These are phyloP conservation scores for Notospermus geniculatus DNA, from an alignment of 1,140 invertebrate species.

Conservation along the genomic window DNA sequence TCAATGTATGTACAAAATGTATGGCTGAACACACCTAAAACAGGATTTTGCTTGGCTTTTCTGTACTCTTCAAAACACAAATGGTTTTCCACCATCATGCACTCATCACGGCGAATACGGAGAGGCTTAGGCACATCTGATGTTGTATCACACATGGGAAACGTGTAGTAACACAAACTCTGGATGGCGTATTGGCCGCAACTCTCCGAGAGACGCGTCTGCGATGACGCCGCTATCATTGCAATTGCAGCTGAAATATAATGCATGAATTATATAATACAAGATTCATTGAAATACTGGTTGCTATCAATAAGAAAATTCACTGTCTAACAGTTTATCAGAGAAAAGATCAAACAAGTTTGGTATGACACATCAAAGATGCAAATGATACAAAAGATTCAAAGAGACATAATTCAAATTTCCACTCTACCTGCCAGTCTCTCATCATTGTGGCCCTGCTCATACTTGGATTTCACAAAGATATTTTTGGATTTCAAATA, in stretches of 20 bases:
- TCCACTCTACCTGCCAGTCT: conserved; percentile 62
- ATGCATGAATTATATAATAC: not conserved
- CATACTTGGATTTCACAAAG: conserved; percentile 76
- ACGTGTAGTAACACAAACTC: conserved; percentile 88
- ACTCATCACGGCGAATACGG: conserved; percentile 85
- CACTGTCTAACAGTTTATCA: no score
- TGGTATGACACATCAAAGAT: not conserved
- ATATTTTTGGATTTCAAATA: conserved; percentile 79
- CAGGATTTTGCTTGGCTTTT: conserved; percentile 85
- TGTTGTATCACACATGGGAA: conserved; percentile 76
- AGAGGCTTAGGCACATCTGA: conserved; percentile 54
- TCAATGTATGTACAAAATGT: conserved; percentile 4
- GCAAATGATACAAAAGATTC: not conserved
- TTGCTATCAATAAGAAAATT: no score
- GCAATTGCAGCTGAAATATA: conserved; percentile 69
- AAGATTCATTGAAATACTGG: no score
- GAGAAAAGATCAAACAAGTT: no score
- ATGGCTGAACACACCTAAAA: conserved; percentile 64
- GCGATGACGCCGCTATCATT: conserved; percentile 76
- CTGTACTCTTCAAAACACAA: conserved; percentile 89
- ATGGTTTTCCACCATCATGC: conserved; percentile 84
- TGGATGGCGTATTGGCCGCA: conserved; percentile 60
- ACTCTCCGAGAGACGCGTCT: conserved; percentile 48
- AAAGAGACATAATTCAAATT: not conserved
- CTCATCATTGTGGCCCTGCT: conserved; percentile 76